These are phyloP conservation scores for Crotalus helleri DNA, from an alignment of 2,113 vertebrate genomes.

Conservation along the genomic window DNA sequence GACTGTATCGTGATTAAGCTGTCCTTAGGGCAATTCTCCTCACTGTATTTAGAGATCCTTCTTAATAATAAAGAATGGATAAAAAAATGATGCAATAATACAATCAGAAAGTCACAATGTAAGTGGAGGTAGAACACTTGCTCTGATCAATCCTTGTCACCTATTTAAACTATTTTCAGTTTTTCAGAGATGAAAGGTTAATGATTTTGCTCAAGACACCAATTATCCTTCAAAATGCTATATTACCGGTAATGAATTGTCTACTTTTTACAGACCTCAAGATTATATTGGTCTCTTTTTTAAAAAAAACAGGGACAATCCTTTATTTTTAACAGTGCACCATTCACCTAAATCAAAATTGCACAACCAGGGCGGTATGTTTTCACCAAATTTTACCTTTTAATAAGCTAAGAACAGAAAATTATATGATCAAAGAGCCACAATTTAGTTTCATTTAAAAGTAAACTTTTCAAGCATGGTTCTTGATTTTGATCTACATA, in stretches of 20 bases:
- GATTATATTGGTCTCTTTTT: constrained; percentile 6
- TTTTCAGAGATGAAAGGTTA: constrained; percentile 61
- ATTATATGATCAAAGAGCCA: background rate
- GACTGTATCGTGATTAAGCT: background rate
- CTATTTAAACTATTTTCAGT: constrained; percentile 49
- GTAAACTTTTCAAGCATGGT: background rate
- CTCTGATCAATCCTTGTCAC: constrained; percentile 55
- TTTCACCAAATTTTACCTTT: background rate
- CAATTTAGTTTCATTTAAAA: background rate
- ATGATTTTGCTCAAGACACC: constrained; percentile 61
- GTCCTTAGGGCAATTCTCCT: background rate
- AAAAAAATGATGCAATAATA: background rate
- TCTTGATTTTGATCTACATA: background rate
- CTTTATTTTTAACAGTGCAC: background rate
- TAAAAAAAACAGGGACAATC: background rate
- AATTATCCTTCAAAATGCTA: constrained; percentile 62
- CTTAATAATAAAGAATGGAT: background rate
- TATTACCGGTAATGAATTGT: constrained; percentile 18
- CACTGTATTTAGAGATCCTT: background rate
- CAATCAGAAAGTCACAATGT: background rate
- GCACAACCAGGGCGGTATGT: background rate
- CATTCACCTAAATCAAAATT: background rate
- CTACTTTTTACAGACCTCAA: constrained; percentile 64
- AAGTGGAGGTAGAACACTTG: constrained; percentile 36
- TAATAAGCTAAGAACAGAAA: background rate